Percentiles rank a stretch among this genome's conserved stretches.
phyloP scores from a whole-genome alignment of 2,888 invertebrate genomes.

The Glaucopsyche alexis region DNA sequence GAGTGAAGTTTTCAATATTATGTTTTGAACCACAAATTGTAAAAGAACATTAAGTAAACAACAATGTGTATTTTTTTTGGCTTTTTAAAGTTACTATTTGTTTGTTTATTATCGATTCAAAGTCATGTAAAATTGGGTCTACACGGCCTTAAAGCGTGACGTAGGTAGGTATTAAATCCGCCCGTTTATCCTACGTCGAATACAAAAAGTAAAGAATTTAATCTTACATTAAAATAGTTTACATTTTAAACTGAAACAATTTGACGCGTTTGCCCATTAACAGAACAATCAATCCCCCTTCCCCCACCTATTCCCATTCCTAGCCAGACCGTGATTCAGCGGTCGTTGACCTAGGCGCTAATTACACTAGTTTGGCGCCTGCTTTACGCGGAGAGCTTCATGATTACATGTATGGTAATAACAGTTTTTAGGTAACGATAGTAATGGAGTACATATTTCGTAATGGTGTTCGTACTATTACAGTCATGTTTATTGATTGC shows the following conservation, averaged over 20 bases:
- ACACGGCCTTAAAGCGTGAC: not conserved
- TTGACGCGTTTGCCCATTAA: constrained; percentile 20
- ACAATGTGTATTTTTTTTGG: too few relatives aligned
- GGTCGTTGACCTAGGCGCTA: constrained; percentile 19
- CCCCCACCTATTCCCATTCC: not conserved
- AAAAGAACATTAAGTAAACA: too few relatives aligned
- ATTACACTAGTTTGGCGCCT: constrained; percentile 22
- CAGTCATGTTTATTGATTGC: not conserved
- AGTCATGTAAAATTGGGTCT: too few relatives aligned
- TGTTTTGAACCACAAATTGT: too few relatives aligned
- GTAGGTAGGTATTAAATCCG: not conserved
- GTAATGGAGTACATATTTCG: not conserved
- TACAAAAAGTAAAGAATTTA: not conserved
- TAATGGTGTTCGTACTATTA: constrained; percentile 2
- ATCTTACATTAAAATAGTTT: not conserved
- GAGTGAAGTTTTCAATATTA: too few relatives aligned
- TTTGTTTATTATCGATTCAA: too few relatives aligned
- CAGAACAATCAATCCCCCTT: constrained; percentile 16
- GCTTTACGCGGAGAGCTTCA: not conserved
- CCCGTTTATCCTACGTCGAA: not conserved
- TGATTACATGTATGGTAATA: not conserved
- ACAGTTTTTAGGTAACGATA: constrained; percentile 13
- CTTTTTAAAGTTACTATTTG: too few relatives aligned
- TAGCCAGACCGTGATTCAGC: constrained; percentile 11
- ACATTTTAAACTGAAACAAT: constrained; percentile 14